Evolutionary conservation across 2,888 invertebrate species (phyloP), one percentile per base, ranked within the genome.

Genomic region (Cantharis lateralis): DNA sequence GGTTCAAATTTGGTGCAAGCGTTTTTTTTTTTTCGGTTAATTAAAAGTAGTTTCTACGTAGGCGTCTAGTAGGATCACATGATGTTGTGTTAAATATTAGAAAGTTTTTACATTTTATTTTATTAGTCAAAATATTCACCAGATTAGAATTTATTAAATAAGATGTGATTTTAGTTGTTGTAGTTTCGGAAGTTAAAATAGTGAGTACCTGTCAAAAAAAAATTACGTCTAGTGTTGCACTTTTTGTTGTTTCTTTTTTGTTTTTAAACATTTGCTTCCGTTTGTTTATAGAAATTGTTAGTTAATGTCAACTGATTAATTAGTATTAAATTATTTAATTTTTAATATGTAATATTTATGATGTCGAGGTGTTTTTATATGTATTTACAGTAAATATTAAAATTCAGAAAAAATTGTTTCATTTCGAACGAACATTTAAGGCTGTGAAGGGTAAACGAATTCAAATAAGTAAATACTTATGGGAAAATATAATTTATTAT

Each of bases 321-420:
- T 64, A 64, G 18, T 16, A 66, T 20, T 66, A 24, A 18, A 63
- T 18, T 63, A 63, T 66, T 66, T 20, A 66, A 66, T 20, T 66
- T 66, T 63, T 48, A 48, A 63, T 18, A 18, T 63, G 18, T 63
- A 63, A 66, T 66, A 63, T 68, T 64, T 69, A 62, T 48, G 68
- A 61, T 69, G 20, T 72, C 66, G 61, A 68, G 62, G 69, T 69
- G 74, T 74, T 74, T 74, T 74, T 74, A 68, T 73, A 73, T 73
- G 74, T 74, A 69, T 62, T 24, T 15, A 68, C n/a, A 72, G 66
- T 61, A 70, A 70, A 62, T 11, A 70, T 18, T 16, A 69, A 69
- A 32, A 32, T 69, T 18, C 3, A 69, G 32, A 48, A 16, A 11
- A 63, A 66, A 18, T 13, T 66, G 10, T n/a, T 69, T 32, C 32